Percentiles rank a stretch among this genome's conserved stretches.
phyloP scores from a whole-genome alignment of 2,888 invertebrate species.

The Rhimphoctona megacephalus region DNA sequence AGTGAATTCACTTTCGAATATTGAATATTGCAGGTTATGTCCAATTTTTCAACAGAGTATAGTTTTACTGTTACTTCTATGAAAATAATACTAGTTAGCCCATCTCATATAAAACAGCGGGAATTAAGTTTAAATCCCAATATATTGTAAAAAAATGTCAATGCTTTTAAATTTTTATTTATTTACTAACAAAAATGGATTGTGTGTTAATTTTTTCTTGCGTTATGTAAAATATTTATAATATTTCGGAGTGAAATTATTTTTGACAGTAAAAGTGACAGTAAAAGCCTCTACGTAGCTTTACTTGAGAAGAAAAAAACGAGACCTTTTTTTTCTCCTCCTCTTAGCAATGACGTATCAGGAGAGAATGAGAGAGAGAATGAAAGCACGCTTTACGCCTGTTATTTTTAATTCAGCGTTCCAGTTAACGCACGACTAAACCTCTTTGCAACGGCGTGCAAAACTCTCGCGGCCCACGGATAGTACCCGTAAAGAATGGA shows the following conservation, averaged over 20 bases:
- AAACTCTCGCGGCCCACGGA: constrained; percentile 35
- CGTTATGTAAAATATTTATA: background rate
- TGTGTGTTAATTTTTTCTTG: background rate
- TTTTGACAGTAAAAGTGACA: constrained; percentile 4
- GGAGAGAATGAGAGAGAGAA: constrained; percentile 34
- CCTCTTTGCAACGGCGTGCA: constrained; percentile 53
- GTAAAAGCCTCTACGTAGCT: constrained; percentile 21
- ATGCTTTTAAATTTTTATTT: no score
- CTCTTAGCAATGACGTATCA: constrained; percentile 44
- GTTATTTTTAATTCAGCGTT: constrained; percentile 69
- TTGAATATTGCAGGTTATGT: no score
- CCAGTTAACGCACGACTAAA: constrained; percentile 69
- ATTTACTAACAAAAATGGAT: no score
- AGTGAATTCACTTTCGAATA: no score
- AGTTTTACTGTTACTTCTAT: no score
- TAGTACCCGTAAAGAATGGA: constrained; percentile 44
- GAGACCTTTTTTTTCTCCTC: constrained; percentile 14
- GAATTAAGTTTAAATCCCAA: no score
- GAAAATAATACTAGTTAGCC: no score
- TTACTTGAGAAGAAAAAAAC: constrained; percentile 6
- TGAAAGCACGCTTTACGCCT: constrained; percentile 53
- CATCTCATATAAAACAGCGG: no score
- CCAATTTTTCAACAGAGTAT: no score
- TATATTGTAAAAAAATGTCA: no score
- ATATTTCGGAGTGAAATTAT: background rate